These are phyloP conservation scores for Bursaphelenchus mucronatus DNA, from an alignment of 1,140 invertebrate genomes.

Conservation along the genomic window DNA sequence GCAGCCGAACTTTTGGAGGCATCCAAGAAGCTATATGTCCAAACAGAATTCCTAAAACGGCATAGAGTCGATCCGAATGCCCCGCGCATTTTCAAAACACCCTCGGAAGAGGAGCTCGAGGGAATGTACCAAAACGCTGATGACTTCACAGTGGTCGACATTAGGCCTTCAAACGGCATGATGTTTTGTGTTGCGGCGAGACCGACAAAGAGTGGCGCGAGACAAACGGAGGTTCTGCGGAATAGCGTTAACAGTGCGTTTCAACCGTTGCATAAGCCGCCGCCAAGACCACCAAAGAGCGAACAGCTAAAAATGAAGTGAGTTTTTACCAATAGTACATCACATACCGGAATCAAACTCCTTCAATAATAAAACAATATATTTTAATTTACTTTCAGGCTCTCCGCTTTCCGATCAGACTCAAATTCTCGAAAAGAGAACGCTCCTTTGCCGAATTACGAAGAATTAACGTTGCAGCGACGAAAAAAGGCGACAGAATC, in stretches of 20 bases:
- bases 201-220: too few relatives aligned
- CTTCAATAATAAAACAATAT: too few relatives aligned
- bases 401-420: too few relatives aligned
- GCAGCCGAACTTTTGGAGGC: slow-evolving; percentile 17
- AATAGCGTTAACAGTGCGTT: not conserved
- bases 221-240: not conserved
- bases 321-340: too few relatives aligned
- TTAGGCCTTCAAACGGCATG: too few relatives aligned
- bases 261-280: not conserved
- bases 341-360: too few relatives aligned
- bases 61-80: slow-evolving; percentile 6
- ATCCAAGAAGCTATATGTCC: slow-evolving; percentile 15
- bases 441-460: slow-evolving; percentile 2
- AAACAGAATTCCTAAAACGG: slow-evolving; percentile 1
- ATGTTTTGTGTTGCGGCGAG: too few relatives aligned
- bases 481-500: not conserved
- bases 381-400: too few relatives aligned
- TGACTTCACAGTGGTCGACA: too few relatives aligned
- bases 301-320: not conserved
- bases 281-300: slow-evolving; percentile 6
- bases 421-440: too few relatives aligned
- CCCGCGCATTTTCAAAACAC: slow-evolving; percentile 2
- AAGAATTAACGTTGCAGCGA: slow-evolving; percentile 1
- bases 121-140: too few relatives aligned
- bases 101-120: slow-evolving; percentile 14